Base-by-base conservation (phyloP, 2,888 invertebrate genomes). In the Drosophila imparisetae region DNA sequence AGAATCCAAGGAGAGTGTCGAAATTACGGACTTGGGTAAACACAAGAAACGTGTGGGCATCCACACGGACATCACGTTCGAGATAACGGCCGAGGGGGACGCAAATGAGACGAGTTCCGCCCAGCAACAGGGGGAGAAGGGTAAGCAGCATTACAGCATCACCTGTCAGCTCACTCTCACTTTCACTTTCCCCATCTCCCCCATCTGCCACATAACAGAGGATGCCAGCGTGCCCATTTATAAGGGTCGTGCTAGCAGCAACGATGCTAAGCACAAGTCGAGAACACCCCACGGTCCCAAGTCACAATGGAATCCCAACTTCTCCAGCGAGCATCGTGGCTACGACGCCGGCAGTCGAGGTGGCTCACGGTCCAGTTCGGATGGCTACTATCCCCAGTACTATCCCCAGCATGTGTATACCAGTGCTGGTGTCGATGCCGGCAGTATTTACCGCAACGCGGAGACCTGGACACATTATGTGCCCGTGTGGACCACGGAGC, bases 41-140 rank as follows among this genome's bases (percentile, higher is more conserved):
- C 92, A 91, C 66, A 92, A 91, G 83, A 93, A 93, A 80, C 92
- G 91, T 57, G 92, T 93, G 71, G 93, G 93, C 60, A 93, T 93
- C 72, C 92, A 93, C 70, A 93, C 93, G 13, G 93, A 93, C 75
- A 93, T 93, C 66, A 93, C 93, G 69, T 93, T 93, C 70, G 93
- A 93, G 73, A 92, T 93, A 66, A 91, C 92, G 29, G 91, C 92
- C 29, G 92, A 91, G 52, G 88, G 88, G 53, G 91, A 91, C 30
- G 84, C 73, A 4, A 93, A 93, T 79, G 89, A 89, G 58, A 92
- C 93, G 8, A 93, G 86, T 50, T 86, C 91, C 1, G 90, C 89
- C 2, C 92, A 92, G 30, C 92, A 92, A 52, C 88, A 87, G 36
- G 87, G 79, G 21, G 91, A 92, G 66, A 92, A 92, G 78, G 92